Percentiles rank a stretch among this genome's conserved stretches.
Evolutionary conservation across 2,888 invertebrate genomes (phyloP).

Genomic region (Pedicia rivosa): DNA sequence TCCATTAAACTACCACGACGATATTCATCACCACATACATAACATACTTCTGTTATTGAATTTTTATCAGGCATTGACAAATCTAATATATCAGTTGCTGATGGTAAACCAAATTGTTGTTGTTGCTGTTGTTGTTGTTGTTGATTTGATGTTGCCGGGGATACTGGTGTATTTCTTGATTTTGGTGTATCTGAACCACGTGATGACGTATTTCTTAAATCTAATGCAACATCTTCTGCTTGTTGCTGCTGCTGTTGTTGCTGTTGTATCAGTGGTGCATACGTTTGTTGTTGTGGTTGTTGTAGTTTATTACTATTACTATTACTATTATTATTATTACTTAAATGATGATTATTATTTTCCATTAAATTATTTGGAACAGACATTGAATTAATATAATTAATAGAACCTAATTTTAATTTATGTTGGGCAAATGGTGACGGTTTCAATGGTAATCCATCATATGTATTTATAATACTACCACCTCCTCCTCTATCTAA

Average conservation of each 20-base stretch:
- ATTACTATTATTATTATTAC: constrained; percentile 2
- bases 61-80: constrained; percentile 87
- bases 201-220: constrained; percentile 28
- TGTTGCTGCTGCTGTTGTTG: no score
- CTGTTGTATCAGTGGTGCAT: constrained; percentile 8
- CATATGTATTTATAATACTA: constrained; percentile 14
- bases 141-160: constrained; percentile 21
- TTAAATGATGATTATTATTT: background rate
- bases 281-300: constrained; percentile 10
- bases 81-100: constrained; percentile 74
- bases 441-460: constrained; percentile 20
- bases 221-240: constrained; percentile 27
- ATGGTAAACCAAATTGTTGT: constrained; percentile 27
- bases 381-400: constrained; percentile 17
- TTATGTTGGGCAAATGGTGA: constrained; percentile 30
- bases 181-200: constrained; percentile 13
- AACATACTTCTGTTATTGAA: constrained; percentile 77
- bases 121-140: no score
- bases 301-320: constrained; percentile 10
- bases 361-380: constrained; percentile 9
- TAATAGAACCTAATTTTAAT: constrained; percentile 24
- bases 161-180: constrained; percentile 2
- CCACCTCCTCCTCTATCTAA: constrained; percentile 1
- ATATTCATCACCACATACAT: constrained; percentile 80
- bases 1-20: constrained; percentile 65